These are phyloP conservation scores for Leptinotarsa lineolata DNA, from an alignment of 1,140 invertebrate species.

Conservation along the genomic window DNA sequence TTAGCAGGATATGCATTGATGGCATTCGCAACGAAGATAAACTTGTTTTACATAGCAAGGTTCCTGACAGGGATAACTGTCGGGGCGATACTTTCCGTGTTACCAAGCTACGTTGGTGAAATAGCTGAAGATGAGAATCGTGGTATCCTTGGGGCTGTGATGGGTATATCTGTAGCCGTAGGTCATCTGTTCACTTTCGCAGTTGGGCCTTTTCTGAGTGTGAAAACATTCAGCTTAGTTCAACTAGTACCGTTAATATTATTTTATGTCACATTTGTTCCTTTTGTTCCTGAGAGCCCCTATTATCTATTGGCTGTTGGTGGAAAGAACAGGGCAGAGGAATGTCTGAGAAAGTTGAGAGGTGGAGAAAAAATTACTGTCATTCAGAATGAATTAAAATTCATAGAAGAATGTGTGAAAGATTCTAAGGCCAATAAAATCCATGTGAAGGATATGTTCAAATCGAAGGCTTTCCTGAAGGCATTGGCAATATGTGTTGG, in stretches of 20 bases:
- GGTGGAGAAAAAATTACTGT: constrained; percentile 36
- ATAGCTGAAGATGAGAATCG: constrained; percentile 54
- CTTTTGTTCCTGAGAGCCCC: constrained; percentile 74
- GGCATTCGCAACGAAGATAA: constrained; percentile 52
- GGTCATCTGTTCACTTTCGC: constrained; percentile 57
- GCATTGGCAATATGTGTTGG: constrained; percentile 71
- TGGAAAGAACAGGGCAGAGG: constrained; percentile 28
- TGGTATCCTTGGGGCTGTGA: constrained; percentile 62
- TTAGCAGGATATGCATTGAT: constrained; percentile 55
- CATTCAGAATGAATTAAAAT: constrained; percentile 64
- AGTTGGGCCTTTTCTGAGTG: constrained; percentile 64
- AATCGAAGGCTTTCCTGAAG: constrained; percentile 61
- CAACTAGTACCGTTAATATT: constrained; percentile 56
- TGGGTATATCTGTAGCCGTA: constrained; percentile 59
- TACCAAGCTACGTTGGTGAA: constrained; percentile 61
- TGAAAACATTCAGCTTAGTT: constrained; percentile 60
- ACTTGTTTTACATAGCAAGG: constrained; percentile 54
- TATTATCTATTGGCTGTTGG: constrained; percentile 51
- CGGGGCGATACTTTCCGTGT: constrained; percentile 57
- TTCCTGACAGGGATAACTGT: constrained; percentile 57
- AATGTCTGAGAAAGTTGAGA: constrained; percentile 38
- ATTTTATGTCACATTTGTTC: constrained; percentile 61
- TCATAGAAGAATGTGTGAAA: constrained; percentile 58
- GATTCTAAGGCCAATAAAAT: constrained; percentile 40
- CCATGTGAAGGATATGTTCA: constrained; percentile 61